These are phyloP conservation scores for Physocephala rufipes DNA, from an alignment of 2,888 invertebrate species.

Conservation along the genomic window DNA sequence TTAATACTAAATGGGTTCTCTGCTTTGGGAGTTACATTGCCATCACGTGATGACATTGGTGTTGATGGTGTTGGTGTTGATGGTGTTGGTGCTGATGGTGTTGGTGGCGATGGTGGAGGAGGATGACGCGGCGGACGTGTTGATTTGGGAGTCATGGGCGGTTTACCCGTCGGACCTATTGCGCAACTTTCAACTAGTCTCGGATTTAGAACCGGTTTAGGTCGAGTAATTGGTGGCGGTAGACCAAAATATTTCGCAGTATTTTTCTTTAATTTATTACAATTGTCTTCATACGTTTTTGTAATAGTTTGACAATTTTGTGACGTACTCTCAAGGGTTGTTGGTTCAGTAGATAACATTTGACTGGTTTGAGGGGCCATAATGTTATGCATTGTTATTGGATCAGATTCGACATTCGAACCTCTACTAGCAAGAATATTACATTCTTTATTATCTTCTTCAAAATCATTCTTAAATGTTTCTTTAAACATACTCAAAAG, in stretches of 20 bases:
- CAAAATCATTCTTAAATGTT: constrained; percentile 59
- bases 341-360: background rate
- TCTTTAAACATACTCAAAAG: constrained; percentile 62
- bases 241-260: constrained; percentile 1
- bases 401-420: background rate
- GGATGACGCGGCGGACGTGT: constrained; percentile 30
- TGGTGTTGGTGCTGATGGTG: background rate
- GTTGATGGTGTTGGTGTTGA: constrained; percentile 36
- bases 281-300: background rate
- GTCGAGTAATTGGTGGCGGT: constrained; percentile 24
- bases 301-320: constrained; percentile 46
- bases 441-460: constrained; percentile 47
- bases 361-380: background rate
- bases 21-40: constrained; percentile 36
- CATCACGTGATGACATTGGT: constrained; percentile 4
- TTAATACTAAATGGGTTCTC: constrained; percentile 56
- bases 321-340: constrained; percentile 31
- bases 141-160: constrained; percentile 43
- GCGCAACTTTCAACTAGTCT: constrained; percentile 40
- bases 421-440: background rate
- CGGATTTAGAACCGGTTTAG: background rate
- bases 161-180: constrained; percentile 51
- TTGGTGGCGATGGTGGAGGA: background rate
- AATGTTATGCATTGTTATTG: no score
- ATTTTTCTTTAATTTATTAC: background rate